Percentiles rank a stretch among this genome's conserved stretches.
Conservation (phyloP, 1,140 invertebrate species). For the Phymorhynchus buccinoides region DNA sequence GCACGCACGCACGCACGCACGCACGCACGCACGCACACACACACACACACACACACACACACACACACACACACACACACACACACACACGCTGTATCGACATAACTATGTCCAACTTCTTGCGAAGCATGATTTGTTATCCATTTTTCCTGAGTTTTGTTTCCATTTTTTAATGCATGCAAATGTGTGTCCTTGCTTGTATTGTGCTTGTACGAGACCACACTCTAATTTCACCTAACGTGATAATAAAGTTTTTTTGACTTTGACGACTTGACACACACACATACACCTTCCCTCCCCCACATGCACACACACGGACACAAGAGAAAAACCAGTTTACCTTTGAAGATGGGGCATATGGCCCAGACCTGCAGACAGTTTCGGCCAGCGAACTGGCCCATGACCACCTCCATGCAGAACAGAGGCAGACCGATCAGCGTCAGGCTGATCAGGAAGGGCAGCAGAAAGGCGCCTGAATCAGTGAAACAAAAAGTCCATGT, state of each 20-base stretch:
- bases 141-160: too few relatives aligned
- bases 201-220: too few relatives aligned
- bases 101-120: too few relatives aligned
- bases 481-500: too few relatives aligned
- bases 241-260: too few relatives aligned
- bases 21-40: background rate
- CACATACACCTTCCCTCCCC: background rate
- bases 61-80: slow-evolving; percentile 12
- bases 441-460: slow-evolving; percentile 51
- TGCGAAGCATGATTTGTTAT: too few relatives aligned
- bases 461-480: slow-evolving; percentile 55
- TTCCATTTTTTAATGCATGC: too few relatives aligned
- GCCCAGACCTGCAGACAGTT: slow-evolving; percentile 35
- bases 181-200: too few relatives aligned
- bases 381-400: slow-evolving; percentile 51
- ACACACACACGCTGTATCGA: too few relatives aligned
- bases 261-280: background rate
- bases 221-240: too few relatives aligned
- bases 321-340: too few relatives aligned
- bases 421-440: slow-evolving; percentile 46
- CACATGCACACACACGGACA: background rate
- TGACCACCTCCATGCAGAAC: slow-evolving; percentile 49
- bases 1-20: background rate
- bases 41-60: background rate
- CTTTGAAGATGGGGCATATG: slow-evolving; percentile 52